These are phyloP conservation scores for Phenacoccus solenopsis DNA, from an alignment of 1,140 invertebrate genomes.

Conservation along the genomic window DNA sequence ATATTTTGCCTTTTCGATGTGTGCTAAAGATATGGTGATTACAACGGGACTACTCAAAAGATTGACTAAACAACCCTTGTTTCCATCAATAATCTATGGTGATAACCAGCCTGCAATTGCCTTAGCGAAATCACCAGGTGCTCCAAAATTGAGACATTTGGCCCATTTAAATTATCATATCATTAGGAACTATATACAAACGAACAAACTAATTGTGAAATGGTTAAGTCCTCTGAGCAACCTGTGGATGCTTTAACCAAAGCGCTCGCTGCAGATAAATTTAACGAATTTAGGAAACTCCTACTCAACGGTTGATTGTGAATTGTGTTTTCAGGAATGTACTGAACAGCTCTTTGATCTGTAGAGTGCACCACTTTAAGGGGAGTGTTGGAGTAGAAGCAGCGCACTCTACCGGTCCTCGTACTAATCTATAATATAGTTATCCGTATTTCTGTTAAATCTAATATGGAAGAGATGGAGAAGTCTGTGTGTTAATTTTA, in stretches of 20 bases:
- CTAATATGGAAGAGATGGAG: too few relatives aligned
- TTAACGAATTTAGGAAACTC: constrained; percentile 5
- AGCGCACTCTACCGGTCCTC: too few relatives aligned
- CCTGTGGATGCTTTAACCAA: constrained; percentile 18
- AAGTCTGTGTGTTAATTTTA: too few relatives aligned
- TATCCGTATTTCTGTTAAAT: too few relatives aligned
- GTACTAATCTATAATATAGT: too few relatives aligned
- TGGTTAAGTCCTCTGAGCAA: constrained; percentile 18
- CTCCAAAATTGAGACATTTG: constrained; percentile 16
- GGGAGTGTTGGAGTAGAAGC: too few relatives aligned
- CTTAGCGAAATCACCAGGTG: constrained; percentile 9
- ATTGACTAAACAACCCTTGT: background rate
- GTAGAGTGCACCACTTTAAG: too few relatives aligned
- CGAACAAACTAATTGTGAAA: constrained; percentile 1
- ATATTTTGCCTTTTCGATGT: constrained; percentile 20
- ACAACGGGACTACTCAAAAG: background rate
- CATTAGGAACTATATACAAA: background rate
- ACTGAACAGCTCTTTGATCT: too few relatives aligned
- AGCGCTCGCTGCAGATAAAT: constrained; percentile 10
- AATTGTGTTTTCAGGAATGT: too few relatives aligned
- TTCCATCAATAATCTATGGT: constrained; percentile 11
- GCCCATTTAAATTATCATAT: constrained; percentile 19
- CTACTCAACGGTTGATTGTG: too few relatives aligned
- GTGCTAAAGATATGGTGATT: constrained; percentile 1
- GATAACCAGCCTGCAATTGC: constrained; percentile 18